Evolutionary conservation across 2,113 vertebrate species (phyloP).

Genomic region (Odontesthes bonariensis): DNA sequence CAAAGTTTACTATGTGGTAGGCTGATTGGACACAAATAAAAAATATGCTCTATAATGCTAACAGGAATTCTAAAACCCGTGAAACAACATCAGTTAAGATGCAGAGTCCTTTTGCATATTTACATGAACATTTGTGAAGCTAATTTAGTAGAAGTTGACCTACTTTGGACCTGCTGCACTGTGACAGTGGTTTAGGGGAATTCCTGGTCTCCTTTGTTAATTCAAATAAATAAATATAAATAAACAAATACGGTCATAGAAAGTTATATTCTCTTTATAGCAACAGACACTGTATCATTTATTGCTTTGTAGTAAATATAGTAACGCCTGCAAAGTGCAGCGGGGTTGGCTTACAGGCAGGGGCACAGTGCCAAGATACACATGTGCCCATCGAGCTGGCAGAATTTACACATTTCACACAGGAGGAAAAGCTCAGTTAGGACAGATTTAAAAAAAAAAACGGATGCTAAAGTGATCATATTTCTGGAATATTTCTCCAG

Average conservation of each 20-base stretch:
- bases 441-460: background rate
- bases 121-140: background rate
- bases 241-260: no score
- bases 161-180: background rate
- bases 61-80: background rate
- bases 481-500: background rate
- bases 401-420: background rate
- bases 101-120: background rate
- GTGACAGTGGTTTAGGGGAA: background rate
- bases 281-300: background rate
- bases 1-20: no score
- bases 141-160: background rate
- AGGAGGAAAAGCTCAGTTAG: background rate
- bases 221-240: no score
- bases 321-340: conserved; percentile 8
- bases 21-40: no score
- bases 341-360: conserved; percentile 32
- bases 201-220: background rate
- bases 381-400: background rate
- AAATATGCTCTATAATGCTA: no score
- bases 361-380: background rate
- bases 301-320: background rate
- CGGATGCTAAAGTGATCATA: background rate
- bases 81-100: background rate
- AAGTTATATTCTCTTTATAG: conserved; percentile 12